Evolutionary conservation across 2,113 vertebrate species (phyloP), one percentile per base, ranked within the genome.

Genomic region (Nothocercus julius): DNA sequence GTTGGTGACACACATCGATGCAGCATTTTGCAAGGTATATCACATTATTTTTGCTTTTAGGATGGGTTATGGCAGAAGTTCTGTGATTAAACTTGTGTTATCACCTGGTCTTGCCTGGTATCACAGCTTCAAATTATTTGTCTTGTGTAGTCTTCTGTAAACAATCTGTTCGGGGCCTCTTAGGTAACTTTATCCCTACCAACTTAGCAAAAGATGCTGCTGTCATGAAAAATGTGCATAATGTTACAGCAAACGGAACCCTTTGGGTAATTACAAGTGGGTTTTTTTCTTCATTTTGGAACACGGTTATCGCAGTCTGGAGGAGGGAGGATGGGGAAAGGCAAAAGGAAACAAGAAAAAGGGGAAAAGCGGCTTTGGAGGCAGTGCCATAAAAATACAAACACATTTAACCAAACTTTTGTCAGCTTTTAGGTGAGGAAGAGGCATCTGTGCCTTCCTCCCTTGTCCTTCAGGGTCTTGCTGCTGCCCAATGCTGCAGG

Each of bases 161-260:
- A 81, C 85, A 93, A 89, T 95, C 92, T 97, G 92, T 84, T 87
- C 47, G 58, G 86, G 91, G 86, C 7, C 94, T 34, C 92, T 97
- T 96, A 95, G 69, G 95, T 87, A 94, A 97, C 69, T 9, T 67
- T 32, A 63, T 89, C 92, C 83, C 92, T 93, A 92, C 81, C 81
- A 42, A 97, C 86, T 87, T 96, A 96, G 95, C 42, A 68, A 79
- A 95, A 96, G 94, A 89, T 72, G 94, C 91, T 91, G 89, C 54
- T 92, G 61, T 92, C 5, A 62, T 82, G 91, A 92, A 96, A 82
- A 92, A 56, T 91, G 73, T 90, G 92, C 95, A 89, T 90, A 92
- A 94, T 82, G 69, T 85, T 85, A 64, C 7, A 64, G 94, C 73
- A 96, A 94, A 96, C 90, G 84, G 89, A 96, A 91, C 91, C 89